Base-by-base conservation (phyloP, 2,113 vertebrate species). In the Syngnathoides biaculeatus region DNA sequence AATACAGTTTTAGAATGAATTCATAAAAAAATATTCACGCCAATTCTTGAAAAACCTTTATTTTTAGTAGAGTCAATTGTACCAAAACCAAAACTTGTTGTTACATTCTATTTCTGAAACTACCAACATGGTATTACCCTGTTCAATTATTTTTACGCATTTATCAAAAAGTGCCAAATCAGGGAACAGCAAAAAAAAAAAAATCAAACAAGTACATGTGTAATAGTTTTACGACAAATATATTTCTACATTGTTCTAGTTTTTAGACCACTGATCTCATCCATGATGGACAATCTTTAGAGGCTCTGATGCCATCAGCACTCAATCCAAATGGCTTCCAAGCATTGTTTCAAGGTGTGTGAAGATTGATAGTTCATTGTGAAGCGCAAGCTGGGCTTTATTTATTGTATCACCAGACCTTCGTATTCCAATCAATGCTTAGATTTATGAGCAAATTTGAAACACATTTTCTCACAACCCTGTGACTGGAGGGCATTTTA, bases 351-450 rank as follows among this genome's bases (percentile, higher is more conserved):
- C 42, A 50, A 42, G 78, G 48, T 40, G 20, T 76, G 50, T 24
- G 56, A 60, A 65, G 65, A 69, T 38, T 66, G 76, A 74, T 67
- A 64, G 57, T 74, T 64, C 57, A 43, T 42, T 63, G 66, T 43
- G 66, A 52, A 62, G 62, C 48, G 69, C 71, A 71, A 66, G 55
- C 68, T 10, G 45, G n/a, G 73, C 43, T 74, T 64, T 80, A 80
- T 77, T 81, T 80, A 78, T 79, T 74, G 70, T 78, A 86, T 82
- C 77, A 70, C 73, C 65, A 75, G 13, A 15, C 77, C 73, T 67
- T 75, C 13, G 35, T 62, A 45, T 64, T 79, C 27, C 60, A 80
- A 89, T 91, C 90, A 83, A 90, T 90, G 87, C 60, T 74, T 61
- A 57, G 77, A 90, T 88, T 86, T 79, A 86, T 82, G 81, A 80